Conservation (phyloP, 2,797 vertebrate species). For the Enteromius thamalakanensis region DNA sequence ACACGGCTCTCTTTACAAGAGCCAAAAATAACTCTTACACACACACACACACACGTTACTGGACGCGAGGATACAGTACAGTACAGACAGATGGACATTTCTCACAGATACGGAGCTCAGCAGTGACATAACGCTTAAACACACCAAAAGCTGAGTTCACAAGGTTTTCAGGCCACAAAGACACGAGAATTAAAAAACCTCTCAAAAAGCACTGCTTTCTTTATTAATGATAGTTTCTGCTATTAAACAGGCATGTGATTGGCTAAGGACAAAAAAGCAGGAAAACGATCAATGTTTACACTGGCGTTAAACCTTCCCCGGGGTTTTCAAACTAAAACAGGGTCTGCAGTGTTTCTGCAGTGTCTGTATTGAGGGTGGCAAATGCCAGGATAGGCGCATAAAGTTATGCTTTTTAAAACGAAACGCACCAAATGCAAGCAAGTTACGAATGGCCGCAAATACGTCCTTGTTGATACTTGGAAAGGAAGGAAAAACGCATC, state of each 20-base stretch:
- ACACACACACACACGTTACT: background rate
- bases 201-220: background rate
- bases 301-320: too few relatives aligned
- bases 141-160: background rate
- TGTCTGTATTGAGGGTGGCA: too few relatives aligned
- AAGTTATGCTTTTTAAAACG: too few relatives aligned
- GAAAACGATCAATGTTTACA: too few relatives aligned
- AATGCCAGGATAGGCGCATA: too few relatives aligned
- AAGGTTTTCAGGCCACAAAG: background rate
- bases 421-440: too few relatives aligned
- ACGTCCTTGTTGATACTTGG: too few relatives aligned
- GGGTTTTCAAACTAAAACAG: too few relatives aligned
- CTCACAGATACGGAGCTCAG: background rate
- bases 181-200: background rate
- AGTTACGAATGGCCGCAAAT: too few relatives aligned
- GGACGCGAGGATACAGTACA: background rate
- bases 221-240: background rate
- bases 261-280: too few relatives aligned
- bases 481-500: too few relatives aligned
- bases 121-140: background rate
- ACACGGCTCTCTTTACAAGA: slow-evolving; percentile 27
- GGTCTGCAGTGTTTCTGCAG: too few relatives aligned
- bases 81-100: background rate
- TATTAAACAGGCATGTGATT: background rate
- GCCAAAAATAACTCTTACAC: slow-evolving; percentile 11